Evolutionary conservation across 1,140 invertebrate genomes (phyloP).

Genomic region (Brachionus koreanus): DNA sequence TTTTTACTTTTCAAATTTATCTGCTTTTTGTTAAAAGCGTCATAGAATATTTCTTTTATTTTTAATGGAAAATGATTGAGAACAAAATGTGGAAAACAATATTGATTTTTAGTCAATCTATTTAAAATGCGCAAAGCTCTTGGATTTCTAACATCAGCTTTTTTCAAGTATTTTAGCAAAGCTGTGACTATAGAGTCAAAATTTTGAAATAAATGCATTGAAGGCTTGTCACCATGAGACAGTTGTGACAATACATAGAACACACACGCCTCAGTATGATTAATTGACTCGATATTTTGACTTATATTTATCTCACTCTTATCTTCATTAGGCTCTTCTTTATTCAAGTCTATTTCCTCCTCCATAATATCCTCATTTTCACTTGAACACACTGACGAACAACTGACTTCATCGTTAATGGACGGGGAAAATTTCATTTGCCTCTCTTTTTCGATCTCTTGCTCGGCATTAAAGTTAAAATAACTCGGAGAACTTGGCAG

Average conservation of each 20-base stretch:
- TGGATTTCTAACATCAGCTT: constrained; percentile 25
- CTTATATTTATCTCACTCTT: background rate
- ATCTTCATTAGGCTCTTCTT: background rate
- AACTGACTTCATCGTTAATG: background rate
- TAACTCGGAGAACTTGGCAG: background rate
- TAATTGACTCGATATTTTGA: constrained; percentile 38
- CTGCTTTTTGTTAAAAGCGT: constrained; percentile 4
- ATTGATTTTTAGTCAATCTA: constrained; percentile 36
- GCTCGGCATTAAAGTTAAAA: constrained; percentile 1
- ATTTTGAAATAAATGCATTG: background rate
- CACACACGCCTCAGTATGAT: constrained; percentile 34
- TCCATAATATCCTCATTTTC: constrained; percentile 2
- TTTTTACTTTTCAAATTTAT: background rate
- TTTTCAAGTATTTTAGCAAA: constrained; percentile 17
- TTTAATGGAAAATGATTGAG: background rate
- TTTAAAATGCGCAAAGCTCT: constrained; percentile 38
- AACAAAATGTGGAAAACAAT: constrained; percentile 35
- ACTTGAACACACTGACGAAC: background rate
- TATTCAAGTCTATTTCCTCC: background rate
- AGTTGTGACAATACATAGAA: constrained; percentile 42
- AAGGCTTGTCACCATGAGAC: constrained; percentile 41
- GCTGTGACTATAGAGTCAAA: constrained; percentile 19
- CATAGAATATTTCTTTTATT: constrained; percentile 29
- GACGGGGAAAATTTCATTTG: constrained; percentile 30
- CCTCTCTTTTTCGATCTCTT: background rate